Percentiles rank a stretch among this genome's conserved stretches.
These are phyloP conservation scores for Heptranchias perlo DNA, from an alignment of 2,113 vertebrate genomes.

Conservation along the genomic window DNA sequence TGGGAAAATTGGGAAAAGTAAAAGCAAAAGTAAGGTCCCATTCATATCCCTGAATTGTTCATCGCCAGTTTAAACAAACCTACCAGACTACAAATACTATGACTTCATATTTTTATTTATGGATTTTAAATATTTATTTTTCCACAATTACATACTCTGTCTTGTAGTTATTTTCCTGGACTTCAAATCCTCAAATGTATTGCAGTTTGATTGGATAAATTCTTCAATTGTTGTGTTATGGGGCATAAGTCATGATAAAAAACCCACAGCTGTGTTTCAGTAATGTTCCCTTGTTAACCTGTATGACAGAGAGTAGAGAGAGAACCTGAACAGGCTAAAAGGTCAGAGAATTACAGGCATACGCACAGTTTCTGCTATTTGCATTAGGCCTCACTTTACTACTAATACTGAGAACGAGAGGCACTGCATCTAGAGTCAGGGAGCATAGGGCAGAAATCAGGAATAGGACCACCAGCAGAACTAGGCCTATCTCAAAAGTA, in stretches of 20 bases:
- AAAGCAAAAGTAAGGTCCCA: neutral
- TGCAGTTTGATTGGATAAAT: neutral
- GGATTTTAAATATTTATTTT: neutral
- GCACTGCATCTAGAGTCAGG: neutral
- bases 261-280: neutral
- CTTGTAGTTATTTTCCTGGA: neutral
- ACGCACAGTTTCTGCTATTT: neutral
- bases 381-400: neutral
- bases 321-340: neutral
- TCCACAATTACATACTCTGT: neutral
- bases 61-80: neutral
- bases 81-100: neutral
- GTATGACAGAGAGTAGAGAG: neutral
- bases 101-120: neutral
- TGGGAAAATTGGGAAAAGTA: neutral
- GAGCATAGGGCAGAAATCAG: neutral
- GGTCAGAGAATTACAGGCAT: neutral
- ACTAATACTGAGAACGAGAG: neutral
- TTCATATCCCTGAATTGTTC: neutral
- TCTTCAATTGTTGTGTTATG: slow-evolving; percentile 3
- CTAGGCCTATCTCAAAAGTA: neutral
- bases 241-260: neutral
- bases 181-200: neutral
- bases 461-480: neutral
- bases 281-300: neutral